Evolutionary conservation across 2,797 vertebrate genomes (phyloP).

Genomic region (Xiphophorus birchmanni): DNA sequence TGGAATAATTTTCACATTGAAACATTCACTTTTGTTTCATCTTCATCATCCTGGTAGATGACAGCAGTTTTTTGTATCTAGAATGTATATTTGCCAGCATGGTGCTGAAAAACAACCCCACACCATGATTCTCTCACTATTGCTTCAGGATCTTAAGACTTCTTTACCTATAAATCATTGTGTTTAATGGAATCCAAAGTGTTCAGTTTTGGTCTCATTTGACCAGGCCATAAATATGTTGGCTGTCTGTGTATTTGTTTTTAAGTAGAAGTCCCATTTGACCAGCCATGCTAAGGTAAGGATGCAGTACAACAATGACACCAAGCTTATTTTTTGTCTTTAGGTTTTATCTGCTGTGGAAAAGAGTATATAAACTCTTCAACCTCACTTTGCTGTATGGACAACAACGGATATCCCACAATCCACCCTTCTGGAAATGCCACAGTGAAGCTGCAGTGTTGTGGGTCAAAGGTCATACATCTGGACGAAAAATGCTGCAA

Average conservation of each 20-base stretch:
- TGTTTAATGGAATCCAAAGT: neutral
- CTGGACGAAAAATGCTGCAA: conserved; percentile 89
- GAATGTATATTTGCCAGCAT: neutral
- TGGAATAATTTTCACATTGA: neutral
- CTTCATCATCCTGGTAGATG: neutral
- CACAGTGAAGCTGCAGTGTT: conserved; percentile 87
- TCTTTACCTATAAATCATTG: neutral
- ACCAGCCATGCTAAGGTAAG: neutral
- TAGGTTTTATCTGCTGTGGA: conserved; percentile 92
- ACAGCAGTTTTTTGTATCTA: neutral
- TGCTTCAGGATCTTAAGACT: neutral
- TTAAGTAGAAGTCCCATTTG: neutral
- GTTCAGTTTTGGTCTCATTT: neutral
- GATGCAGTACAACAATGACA: neutral
- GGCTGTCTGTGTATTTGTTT: neutral
- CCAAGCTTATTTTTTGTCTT: conserved; percentile 23
- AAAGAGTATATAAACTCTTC: conserved; percentile 89
- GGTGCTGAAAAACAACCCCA: neutral
- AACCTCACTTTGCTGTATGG: conserved; percentile 87
- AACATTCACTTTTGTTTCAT: neutral
- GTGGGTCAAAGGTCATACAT: conserved; percentile 89
- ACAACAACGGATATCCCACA: conserved; percentile 82
- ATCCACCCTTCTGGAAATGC: conserved; percentile 85
- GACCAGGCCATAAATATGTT: neutral
- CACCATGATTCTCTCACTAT: neutral